Percentiles rank a stretch among this genome's conserved stretches.
Evolutionary conservation across 2,888 invertebrate species (phyloP).

Genomic region (Erebia aethiops): DNA sequence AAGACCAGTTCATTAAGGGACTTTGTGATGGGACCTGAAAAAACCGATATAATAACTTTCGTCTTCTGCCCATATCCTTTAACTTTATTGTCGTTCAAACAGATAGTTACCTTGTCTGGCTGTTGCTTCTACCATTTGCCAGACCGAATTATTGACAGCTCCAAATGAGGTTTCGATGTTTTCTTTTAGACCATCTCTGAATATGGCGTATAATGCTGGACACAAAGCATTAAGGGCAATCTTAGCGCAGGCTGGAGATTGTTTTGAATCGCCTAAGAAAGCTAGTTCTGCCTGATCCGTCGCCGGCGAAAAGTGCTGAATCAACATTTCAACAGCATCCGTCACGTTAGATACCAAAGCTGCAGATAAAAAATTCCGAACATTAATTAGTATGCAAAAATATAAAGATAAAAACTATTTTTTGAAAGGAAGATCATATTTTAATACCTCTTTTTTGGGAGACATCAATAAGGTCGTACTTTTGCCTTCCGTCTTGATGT

Average conservation of each 20-base stretch:
- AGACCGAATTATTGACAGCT: constrained; percentile 92
- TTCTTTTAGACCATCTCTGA: constrained; percentile 92
- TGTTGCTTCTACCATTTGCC: constrained; percentile 95
- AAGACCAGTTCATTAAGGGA: constrained; percentile 92
- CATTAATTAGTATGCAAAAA: neutral
- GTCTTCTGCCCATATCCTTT: neutral
- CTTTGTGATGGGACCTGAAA: constrained; percentile 89
- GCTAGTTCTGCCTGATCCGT: constrained; percentile 85
- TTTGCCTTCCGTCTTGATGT: constrained; percentile 66
- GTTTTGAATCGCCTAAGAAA: constrained; percentile 82
- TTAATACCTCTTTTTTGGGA: constrained; percentile 84
- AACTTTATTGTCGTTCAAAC: neutral
- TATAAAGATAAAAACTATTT: neutral
- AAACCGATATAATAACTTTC: neutral
- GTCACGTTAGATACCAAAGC: constrained; percentile 88
- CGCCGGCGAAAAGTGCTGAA: constrained; percentile 87
- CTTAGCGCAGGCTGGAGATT: constrained; percentile 87
- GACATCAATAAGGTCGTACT: constrained; percentile 78
- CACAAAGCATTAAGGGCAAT: constrained; percentile 90
- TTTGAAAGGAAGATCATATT: neutral
- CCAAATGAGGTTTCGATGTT: constrained; percentile 93
- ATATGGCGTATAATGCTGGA: constrained; percentile 91
- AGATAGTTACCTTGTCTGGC: constrained; percentile 87
- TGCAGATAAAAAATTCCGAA: constrained; percentile 57
- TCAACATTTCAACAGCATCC: constrained; percentile 88